Base-by-base conservation (phyloP, 2,113 vertebrate species). In the Polyodon spathula region DNA sequence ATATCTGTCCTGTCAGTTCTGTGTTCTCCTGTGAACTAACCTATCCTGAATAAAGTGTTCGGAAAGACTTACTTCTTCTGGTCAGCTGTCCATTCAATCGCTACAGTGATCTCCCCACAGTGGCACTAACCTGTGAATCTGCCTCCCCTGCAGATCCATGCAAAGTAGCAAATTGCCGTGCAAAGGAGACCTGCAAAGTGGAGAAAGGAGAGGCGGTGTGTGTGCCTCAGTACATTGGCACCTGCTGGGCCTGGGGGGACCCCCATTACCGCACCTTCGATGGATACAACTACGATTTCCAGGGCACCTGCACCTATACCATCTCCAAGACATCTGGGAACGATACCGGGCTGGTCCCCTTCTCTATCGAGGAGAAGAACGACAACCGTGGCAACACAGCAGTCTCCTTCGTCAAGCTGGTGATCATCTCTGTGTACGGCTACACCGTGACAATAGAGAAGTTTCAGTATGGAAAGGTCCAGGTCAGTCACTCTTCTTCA, bases 211-310 rank as follows among this genome's bases (percentile, higher is more conserved):
- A 76, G 10, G 78, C 76, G 0, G 68, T 65, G 0, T 93, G 91
- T 0, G 63, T 89, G 40, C 89, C 93, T 0, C 68, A 78, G 41
- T 83, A 74, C 57, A 73, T 77, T 0, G 80, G 75, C 16, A 76
- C 3, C 39, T 92, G 90, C 71, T 69, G 83, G 67, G 84, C 71
- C 0, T 84, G 76, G 2, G 88, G 90, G 0, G 88, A 89, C 64
- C 85, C 86, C 2, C 89, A 92, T 68, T 92, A 87, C 12, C 61
- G 78, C 65, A 89, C 77, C 54, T 92, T 86, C 42, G 90, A 92
- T 37, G 80, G 84, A 6, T 67, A 67, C 54, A 76, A 79, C 63
- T 89, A 75, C 6, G 57, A 90, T 71, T 92, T 91, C 75, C 88
- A 89, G 68, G 90, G 90, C 53, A 84, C 83, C 53, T 92, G 90